Conservation (phyloP, 2,797 vertebrate species). For the Pogoniulus pusillus region DNA sequence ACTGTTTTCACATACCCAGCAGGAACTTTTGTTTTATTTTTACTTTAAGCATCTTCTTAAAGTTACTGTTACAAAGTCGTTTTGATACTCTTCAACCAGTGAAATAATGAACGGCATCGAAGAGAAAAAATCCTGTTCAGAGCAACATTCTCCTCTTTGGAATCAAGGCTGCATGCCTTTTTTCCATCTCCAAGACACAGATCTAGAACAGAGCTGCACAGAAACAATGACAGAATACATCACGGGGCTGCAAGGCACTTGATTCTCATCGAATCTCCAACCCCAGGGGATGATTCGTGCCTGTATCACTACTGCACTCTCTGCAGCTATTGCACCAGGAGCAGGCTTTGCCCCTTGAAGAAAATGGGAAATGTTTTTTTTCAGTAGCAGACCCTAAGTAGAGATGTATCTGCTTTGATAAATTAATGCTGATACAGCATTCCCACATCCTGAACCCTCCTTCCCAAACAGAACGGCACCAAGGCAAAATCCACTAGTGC, state of each 20-base stretch:
- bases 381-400: not conserved
- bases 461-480: accelerated
- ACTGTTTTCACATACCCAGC: not conserved
- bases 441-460: not conserved
- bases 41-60: not conserved
- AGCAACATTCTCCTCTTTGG: not conserved
- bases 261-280: not conserved
- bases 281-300: not conserved
- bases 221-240: not conserved
- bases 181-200: not conserved
- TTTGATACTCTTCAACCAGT: not conserved
- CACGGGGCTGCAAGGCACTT: not conserved
- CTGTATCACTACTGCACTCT: accelerated
- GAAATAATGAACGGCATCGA: not conserved
- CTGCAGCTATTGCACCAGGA: not conserved
- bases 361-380: not conserved
- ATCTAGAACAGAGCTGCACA: not conserved
- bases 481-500: not conserved
- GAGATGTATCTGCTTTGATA: not conserved
- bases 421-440: not conserved
- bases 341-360: not conserved
- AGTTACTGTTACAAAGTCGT: not conserved
- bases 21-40: not conserved
- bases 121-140: not conserved
- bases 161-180: not conserved